Conservation (phyloP, 2,888 invertebrate genomes). For the Platycheirus rosarum region DNA sequence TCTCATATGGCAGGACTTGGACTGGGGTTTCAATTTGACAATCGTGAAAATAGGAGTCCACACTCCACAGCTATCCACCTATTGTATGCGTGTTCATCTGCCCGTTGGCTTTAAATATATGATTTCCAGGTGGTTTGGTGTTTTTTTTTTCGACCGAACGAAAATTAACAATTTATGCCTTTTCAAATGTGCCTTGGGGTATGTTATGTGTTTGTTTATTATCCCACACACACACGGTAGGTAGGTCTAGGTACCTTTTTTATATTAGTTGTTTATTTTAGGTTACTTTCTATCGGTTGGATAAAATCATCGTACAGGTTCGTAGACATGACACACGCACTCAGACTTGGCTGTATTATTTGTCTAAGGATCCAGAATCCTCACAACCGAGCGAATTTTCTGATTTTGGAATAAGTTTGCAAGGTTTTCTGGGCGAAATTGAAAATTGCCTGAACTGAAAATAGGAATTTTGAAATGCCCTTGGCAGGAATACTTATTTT, state of each 20-base stretch:
- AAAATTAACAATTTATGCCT: not conserved
- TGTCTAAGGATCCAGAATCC: too few species aligned
- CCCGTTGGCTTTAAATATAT: not conserved
- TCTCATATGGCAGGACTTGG: too few species aligned
- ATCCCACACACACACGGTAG: too few species aligned
- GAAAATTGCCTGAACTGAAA: slow-evolving; percentile 4
- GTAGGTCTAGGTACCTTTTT: not conserved
- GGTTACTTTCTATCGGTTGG: not conserved
- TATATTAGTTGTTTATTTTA: not conserved
- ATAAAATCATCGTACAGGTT: slow-evolving; percentile 14
- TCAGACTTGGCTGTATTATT: too few species aligned
- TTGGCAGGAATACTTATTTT: slow-evolving; percentile 21
- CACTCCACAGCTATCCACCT: not conserved
- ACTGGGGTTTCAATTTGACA: too few species aligned
- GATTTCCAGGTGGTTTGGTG: not conserved
- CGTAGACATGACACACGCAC: not conserved
- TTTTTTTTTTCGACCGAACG: not conserved
- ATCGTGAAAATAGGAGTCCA: too few species aligned
- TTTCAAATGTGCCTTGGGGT: not conserved
- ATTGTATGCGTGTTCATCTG: not conserved
- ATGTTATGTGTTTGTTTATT: not conserved
- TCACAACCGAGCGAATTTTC: slow-evolving; percentile 1
- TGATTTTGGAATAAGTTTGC: slow-evolving; percentile 11
- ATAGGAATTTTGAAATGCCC: not conserved
- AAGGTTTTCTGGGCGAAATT: not conserved